phyloP scores from a whole-genome alignment of 2,888 invertebrate species.

The Oegoconia quadripuncta region DNA sequence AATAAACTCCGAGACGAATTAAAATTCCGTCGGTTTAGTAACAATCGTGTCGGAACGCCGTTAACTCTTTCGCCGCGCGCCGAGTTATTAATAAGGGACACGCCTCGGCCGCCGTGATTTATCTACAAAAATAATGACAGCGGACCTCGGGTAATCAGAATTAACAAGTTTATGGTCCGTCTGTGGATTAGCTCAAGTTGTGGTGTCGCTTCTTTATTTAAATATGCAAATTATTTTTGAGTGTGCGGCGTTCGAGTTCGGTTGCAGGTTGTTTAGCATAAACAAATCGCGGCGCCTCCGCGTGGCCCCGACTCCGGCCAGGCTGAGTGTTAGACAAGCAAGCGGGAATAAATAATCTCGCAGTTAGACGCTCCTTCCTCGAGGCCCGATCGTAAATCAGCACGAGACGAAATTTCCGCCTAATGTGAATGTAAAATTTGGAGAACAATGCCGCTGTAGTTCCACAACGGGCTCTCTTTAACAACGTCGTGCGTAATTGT shows the following conservation, averaged over 20 bases:
- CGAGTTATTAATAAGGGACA: slow-evolving; percentile 65
- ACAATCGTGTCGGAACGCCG: slow-evolving; percentile 69
- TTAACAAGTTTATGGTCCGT: slow-evolving; percentile 47
- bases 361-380: slow-evolving; percentile 54
- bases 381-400: slow-evolving; percentile 63
- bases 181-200: slow-evolving; percentile 39
- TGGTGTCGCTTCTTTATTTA: slow-evolving; percentile 49
- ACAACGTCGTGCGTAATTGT: slow-evolving; percentile 42
- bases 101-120: slow-evolving; percentile 52
- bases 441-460: slow-evolving; percentile 54
- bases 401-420: slow-evolving; percentile 58
- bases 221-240: slow-evolving; percentile 67
- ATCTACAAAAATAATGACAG: slow-evolving; percentile 53
- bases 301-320: slow-evolving; percentile 24
- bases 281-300: slow-evolving; percentile 51
- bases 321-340: slow-evolving; percentile 46
- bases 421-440: slow-evolving; percentile 65
- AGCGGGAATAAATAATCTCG: slow-evolving; percentile 60
- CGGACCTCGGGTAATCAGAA: slow-evolving; percentile 45
- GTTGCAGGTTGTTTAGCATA: slow-evolving; percentile 64
- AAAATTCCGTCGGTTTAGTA: slow-evolving; percentile 74
- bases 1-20: slow-evolving; percentile 73
- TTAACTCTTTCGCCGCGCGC: slow-evolving; percentile 56
- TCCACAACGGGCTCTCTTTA: slow-evolving; percentile 43
- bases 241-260: slow-evolving; percentile 47